phyloP scores from a whole-genome alignment of 2,888 invertebrate genomes.

The Theodoxus fluviatilis region DNA sequence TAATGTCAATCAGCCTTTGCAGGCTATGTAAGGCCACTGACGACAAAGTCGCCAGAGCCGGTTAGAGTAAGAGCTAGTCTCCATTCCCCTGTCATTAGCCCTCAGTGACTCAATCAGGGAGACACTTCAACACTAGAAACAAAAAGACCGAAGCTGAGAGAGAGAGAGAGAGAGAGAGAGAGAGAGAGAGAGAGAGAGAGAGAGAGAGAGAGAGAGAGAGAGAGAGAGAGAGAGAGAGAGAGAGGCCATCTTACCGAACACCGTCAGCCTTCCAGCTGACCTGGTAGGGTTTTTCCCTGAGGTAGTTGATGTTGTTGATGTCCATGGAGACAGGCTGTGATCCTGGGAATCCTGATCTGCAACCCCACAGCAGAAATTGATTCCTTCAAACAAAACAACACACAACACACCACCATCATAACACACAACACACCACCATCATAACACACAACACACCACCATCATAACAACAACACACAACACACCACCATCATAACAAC shows the following conservation, averaged over 20 bases:
- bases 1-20: too few relatives aligned
- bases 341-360: constrained; percentile 83
- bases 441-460: background rate
- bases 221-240: too few relatives aligned
- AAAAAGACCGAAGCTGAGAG: too few relatives aligned
- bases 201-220: too few relatives aligned
- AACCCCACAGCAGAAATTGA: background rate
- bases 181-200: too few relatives aligned
- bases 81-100: too few relatives aligned
- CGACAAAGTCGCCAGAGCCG: too few relatives aligned
- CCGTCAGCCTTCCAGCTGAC: constrained; percentile 99
- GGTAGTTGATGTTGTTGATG: constrained; percentile 76
- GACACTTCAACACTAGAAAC: too few relatives aligned
- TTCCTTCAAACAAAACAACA: background rate
- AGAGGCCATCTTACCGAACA: constrained; percentile 78
- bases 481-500: background rate
- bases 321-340: constrained; percentile 98
- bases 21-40: too few relatives aligned
- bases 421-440: background rate
- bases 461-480: background rate
- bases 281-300: constrained; percentile 84
- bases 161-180: too few relatives aligned
- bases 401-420: background rate
- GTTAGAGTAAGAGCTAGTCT: too few relatives aligned
- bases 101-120: too few relatives aligned